Base-by-base conservation (phyloP, 1,140 invertebrate genomes). In the Heliconius hewitsoni region DNA sequence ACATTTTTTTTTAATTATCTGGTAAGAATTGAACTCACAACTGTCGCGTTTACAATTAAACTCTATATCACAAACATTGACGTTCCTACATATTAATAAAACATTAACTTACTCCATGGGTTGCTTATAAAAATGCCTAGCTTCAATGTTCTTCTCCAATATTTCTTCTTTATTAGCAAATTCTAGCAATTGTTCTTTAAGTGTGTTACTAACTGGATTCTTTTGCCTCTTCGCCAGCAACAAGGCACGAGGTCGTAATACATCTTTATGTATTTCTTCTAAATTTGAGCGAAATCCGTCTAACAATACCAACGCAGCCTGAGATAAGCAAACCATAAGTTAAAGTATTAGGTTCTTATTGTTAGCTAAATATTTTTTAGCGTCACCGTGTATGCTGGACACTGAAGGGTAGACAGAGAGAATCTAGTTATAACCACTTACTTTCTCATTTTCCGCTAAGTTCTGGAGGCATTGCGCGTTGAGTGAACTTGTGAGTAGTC, bases 61-160 rank as follows among this genome's bases (percentile, higher is more conserved):
- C 8, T 46, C 13, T 4, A 46, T 46, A 13, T 46, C 42, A 13
- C 42, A 13, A 46, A 46, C 13, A 46, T 46, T 46, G 42, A 46
- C 42, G 42, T 42, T 11, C 42, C 42, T 13, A 46, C 11, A 46
- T 11, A 34, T n/a, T 19, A 37, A 30, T n/a, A 18, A 71, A 30
- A 71, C 18, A n/a, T 30, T 18, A 2, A 89, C 91, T 90, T 70
- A 94, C 92, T 93, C 88, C 87, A 89, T 87, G 4, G 89, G 91
- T 27, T 86, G 82, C 79, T 93, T 91, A 60, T 87, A 82, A 18
- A 93, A 80, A 77, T 92, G 91, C 13, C 84, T 79, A 1, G 85
- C 84, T 0, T 80, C 77, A 11, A 94, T 81, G 19, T 84, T 84
- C 1, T 83, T 89, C 77, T 93, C 92, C 19, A 89, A 27, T 27